phyloP scores from a whole-genome alignment of 2,113 vertebrate species.

The Stegastes partitus region DNA sequence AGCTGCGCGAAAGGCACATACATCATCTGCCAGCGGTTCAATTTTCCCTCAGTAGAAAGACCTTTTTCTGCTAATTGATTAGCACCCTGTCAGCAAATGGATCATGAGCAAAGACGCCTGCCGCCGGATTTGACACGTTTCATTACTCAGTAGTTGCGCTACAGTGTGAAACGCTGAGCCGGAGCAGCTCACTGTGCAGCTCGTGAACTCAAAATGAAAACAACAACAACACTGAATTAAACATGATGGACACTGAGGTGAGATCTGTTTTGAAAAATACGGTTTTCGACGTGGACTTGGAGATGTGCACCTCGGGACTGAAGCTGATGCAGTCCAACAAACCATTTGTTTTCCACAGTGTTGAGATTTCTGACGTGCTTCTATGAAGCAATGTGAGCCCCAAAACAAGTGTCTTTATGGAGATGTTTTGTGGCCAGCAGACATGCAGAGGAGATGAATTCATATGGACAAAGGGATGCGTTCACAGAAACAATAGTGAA shows the following conservation, averaged over 20 bases:
- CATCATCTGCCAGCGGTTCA: conserved; percentile 26
- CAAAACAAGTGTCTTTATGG: conserved; percentile 16
- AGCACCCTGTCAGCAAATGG: conserved; percentile 15
- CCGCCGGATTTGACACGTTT: conserved; percentile 15
- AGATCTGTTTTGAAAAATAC: neutral
- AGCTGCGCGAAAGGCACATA: conserved; percentile 20
- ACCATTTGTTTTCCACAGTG: neutral
- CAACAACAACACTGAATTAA: neutral
- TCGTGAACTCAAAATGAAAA: neutral
- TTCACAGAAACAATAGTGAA: too few relatives aligned
- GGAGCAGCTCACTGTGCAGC: neutral
- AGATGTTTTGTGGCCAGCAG: neutral
- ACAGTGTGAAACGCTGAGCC: conserved; percentile 11
- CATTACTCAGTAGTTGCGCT: conserved; percentile 22
- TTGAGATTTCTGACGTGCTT: conserved; percentile 9
- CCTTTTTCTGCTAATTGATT: conserved; percentile 44
- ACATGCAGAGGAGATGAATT: neutral
- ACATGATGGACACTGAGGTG: neutral
- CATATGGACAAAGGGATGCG: too few relatives aligned
- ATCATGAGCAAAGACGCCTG: conserved; percentile 25
- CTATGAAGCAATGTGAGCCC: neutral
- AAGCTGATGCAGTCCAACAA: neutral
- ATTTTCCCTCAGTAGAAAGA: conserved; percentile 4
- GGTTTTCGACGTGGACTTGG: neutral
- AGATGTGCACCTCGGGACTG: neutral